Evolutionary conservation across 2,113 vertebrate species (phyloP), one percentile per base, ranked within the genome.

Genomic region (Myiagra hebetior): DNA sequence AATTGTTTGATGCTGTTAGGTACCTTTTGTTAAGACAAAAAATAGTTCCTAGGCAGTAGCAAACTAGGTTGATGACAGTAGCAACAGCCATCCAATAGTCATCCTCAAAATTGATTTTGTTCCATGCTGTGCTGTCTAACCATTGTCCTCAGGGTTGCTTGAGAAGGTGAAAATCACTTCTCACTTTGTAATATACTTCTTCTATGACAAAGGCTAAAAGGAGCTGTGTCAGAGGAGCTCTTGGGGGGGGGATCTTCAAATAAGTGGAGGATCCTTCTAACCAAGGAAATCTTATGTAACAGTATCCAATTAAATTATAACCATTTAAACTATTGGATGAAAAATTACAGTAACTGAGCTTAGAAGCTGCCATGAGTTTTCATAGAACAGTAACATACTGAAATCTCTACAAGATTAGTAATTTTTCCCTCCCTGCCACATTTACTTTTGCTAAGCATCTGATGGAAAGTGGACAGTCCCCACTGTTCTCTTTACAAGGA

Each of bases 41-140:
- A 96, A 79, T 95, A 89, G 78, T 93, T 95, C 55, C 55, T 74
- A 88, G 39, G 78, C 78, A 90, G 88, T 86, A 93, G 92, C 59
- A 94, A 89, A 83, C 79, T 67, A 91, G 72, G 67, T 69, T 4
- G 11, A 86, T 82, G 63, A 79, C 84, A 95, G 65, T 69, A 95
- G 69, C 72, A 91, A 84, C 59, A 91, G 87, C 89, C 73, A 94
- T 81, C 72, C 77, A 84, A 87, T 60, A 92, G 50, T 49, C 3
- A 0, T 80, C 52, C 64, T 88, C 75, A 81, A 74, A 97, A 94
- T 42, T 86, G 55, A 74, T 94, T 94, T 93, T 95, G 31, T 95
- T 91, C 67, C 87, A 67, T 1, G 1, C 78, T 91, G 63, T 74
- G 65, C 59, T 85, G 55, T 59, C 82, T 90, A 88, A 83, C 70